Evolutionary conservation across 2,113 vertebrate genomes (phyloP).

Genomic region (Phalacrocorax aristotelis): DNA sequence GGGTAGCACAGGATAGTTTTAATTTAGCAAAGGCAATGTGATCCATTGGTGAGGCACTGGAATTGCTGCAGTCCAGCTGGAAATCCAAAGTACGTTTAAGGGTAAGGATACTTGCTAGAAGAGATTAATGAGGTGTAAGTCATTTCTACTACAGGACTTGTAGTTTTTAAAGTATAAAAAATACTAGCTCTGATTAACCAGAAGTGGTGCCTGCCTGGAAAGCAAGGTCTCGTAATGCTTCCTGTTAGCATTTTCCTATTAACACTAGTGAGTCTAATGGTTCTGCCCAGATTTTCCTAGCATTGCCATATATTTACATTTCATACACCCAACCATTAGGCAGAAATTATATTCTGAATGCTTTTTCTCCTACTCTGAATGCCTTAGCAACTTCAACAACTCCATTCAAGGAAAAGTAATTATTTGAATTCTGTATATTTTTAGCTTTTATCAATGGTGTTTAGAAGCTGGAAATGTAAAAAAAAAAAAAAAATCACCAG

Average conservation of each 20-base stretch:
- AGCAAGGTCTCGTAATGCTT: background rate
- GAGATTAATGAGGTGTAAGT: background rate
- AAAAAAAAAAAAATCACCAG: background rate
- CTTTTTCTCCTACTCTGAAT: slow-evolving; percentile 1
- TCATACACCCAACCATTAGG: background rate
- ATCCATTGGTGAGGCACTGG: background rate
- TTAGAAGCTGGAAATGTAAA: background rate
- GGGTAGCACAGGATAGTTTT: background rate
- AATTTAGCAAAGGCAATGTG: background rate
- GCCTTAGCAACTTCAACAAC: background rate
- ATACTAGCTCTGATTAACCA: background rate
- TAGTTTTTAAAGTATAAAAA: background rate
- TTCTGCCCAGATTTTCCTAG: background rate
- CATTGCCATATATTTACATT: background rate
- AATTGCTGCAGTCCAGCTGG: background rate
- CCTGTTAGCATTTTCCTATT: background rate
- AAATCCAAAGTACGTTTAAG: background rate
- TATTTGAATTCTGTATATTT: slow-evolving; percentile 18
- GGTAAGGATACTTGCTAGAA: background rate
- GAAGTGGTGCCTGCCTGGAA: background rate
- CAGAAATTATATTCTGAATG: background rate
- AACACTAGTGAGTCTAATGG: background rate
- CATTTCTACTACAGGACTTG: background rate
- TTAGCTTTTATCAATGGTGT: background rate
- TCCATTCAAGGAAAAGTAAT: slow-evolving; percentile 15